Conservation (phyloP, 2,113 vertebrate species). For the Malurus elegans region DNA sequence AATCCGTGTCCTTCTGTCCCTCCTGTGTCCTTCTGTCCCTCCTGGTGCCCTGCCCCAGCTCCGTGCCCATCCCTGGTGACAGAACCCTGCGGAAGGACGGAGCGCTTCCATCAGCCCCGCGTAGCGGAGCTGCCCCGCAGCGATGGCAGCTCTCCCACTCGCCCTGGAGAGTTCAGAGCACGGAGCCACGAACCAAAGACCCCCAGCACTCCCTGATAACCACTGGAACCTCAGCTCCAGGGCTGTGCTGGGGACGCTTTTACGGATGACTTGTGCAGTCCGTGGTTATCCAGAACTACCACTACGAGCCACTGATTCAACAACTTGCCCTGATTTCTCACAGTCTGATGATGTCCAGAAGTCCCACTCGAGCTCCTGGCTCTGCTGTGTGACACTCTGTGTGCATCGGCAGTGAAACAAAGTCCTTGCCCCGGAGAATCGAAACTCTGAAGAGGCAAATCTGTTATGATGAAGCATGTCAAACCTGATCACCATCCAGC, state of each 20-base stretch:
- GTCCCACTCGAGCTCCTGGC: neutral
- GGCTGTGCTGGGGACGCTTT: fast-evolving
- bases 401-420: neutral
- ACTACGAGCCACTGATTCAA: neutral
- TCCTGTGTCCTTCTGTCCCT: neutral
- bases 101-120: fast-evolving
- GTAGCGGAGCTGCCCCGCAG: fast-evolving
- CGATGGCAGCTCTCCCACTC: fast-evolving
- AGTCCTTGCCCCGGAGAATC: conserved; percentile 24
- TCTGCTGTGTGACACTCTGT: neutral
- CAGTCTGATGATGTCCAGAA: neutral
- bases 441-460: conserved; percentile 18
- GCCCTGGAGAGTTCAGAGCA: fast-evolving
- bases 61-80: neutral
- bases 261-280: neutral
- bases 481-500: conserved; percentile 18
- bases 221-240: neutral
- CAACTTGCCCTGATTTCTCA: neutral
- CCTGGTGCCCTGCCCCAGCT: neutral
- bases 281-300: neutral
- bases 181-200: fast-evolving
- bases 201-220: neutral
- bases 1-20: neutral
- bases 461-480: conserved; percentile 9
- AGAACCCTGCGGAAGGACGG: neutral